A percentile compares a stretch with the other conserved stretches of the same genome.
Conservation (phyloP, 2,113 vertebrate genomes). For the Eubucco bourcierii region DNA sequence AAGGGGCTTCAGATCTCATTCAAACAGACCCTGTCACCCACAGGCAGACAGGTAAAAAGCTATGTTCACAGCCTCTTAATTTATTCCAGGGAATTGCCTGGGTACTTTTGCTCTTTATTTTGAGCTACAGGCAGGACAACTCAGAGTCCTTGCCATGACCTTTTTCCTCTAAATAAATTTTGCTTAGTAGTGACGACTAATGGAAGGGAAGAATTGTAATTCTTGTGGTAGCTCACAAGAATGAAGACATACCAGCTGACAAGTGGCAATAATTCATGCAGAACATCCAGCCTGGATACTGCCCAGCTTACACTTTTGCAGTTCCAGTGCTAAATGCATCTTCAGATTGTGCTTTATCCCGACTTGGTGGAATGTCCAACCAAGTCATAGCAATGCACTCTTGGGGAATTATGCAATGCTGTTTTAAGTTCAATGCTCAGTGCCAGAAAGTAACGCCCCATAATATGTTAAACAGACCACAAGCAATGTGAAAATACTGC, state of each 20-base stretch:
- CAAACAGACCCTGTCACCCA: not conserved
- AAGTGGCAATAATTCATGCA: constrained; percentile 44
- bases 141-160: constrained; percentile 39
- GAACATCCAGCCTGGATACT: not conserved
- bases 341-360: constrained; percentile 11
- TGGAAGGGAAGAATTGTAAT: constrained; percentile 13
- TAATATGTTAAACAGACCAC: constrained; percentile 10
- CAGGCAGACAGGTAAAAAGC: not conserved
- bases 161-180: constrained; percentile 35
- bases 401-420: constrained; percentile 28
- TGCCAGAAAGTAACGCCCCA: constrained; percentile 4
- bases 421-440: constrained; percentile 10
- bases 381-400: constrained; percentile 35
- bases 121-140: not conserved
- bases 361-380: constrained; percentile 17
- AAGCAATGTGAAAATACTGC: constrained; percentile 6
- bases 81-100: not conserved
- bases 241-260: constrained; percentile 33
- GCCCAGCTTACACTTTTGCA: constrained; percentile 4
- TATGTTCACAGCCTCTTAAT: not conserved
- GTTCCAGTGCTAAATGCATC: constrained; percentile 25
- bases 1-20: constrained; percentile 20
- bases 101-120: not conserved
- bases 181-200: not conserved
- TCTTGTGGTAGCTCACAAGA: constrained; percentile 24